Base-by-base conservation (phyloP, 1,140 invertebrate species). In the Vanessa tameamea region DNA sequence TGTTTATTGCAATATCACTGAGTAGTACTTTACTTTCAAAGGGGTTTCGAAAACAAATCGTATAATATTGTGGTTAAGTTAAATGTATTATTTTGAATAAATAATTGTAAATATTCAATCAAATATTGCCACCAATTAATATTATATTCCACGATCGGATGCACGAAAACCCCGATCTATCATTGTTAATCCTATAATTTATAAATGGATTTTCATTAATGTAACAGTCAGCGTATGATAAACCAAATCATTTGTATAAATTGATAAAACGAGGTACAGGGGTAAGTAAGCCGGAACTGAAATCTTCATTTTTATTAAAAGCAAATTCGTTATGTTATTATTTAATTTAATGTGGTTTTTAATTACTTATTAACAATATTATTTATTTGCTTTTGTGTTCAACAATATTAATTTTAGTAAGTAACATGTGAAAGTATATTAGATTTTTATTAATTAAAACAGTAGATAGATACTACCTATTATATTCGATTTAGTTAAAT, bases 171-270 rank as follows among this genome's bases (percentile, higher is more conserved):
- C 57, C 23, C 68, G 68, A 57, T 73, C 50, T 67, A 73, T 73
- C 64, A 73, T 73, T 73, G 64, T 73, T 67, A 73, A 73, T 47
- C 71, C 71, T 48, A 66, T 73, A 73, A 73, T 73, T 73, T 73
- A 73, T 73, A 66, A 73, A 73, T 72, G 70, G 70, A 72, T 72
- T 72, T 72, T 72, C 50, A n/a, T 57, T 65, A 72, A 65, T 72
- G 57, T 61, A 61, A 61, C 31, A 61, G 23, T 61, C 57, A 37
- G 26, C 57, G 57, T 15, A 61, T 61, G 57, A 72, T 72, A 65
- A 51, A 64, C 16, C 47, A 63, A 64, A 63, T 64, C 26, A 64
- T 53, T 71, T 4, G 31, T 61, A 37, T 61, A 9, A 61, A 57
- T 37, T 61, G 37, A 61, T 31, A n/a, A 31, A 61, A 31, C 31